These are phyloP conservation scores for Drosophila albomicans DNA, from an alignment of 1,140 invertebrate species.

Conservation along the genomic window DNA sequence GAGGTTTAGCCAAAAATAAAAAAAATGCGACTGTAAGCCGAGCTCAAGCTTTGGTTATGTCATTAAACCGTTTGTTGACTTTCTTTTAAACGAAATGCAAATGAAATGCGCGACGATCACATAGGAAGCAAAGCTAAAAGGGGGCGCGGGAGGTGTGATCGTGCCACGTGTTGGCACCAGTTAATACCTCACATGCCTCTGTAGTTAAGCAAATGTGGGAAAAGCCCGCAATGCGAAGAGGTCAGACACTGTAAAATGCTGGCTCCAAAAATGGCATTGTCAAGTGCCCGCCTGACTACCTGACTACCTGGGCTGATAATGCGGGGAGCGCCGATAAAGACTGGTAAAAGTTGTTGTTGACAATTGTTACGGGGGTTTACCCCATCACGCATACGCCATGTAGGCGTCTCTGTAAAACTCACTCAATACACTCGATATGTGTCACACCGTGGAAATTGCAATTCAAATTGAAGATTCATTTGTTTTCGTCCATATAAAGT, in stretches of 20 bases:
- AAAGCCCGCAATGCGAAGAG: slow-evolving; percentile 42
- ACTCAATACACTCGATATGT: slow-evolving; percentile 14
- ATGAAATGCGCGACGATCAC: slow-evolving; percentile 48
- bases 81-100: slow-evolving; percentile 73
- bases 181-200: slow-evolving; percentile 1
- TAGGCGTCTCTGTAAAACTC: slow-evolving; percentile 3
- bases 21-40: slow-evolving; percentile 21
- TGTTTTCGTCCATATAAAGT: slow-evolving; percentile 12
- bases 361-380: slow-evolving; percentile 44
- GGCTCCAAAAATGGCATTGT: slow-evolving; percentile 34
- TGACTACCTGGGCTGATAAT: slow-evolving; percentile 17
- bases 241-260: slow-evolving; percentile 36
- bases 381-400: slow-evolving; percentile 26
- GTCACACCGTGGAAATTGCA: slow-evolving; percentile 35
- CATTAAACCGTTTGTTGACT: slow-evolving; percentile 73
- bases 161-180: slow-evolving; percentile 37
- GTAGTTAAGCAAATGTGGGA: slow-evolving; percentile 13
- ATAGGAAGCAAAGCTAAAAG: slow-evolving; percentile 11
- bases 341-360: slow-evolving; percentile 54
- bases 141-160: slow-evolving; percentile 3
- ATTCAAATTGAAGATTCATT: slow-evolving; percentile 16
- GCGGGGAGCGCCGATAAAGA: slow-evolving; percentile 27
- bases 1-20: slow-evolving; percentile 19
- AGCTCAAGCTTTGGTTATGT: slow-evolving; percentile 56
- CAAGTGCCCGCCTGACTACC: slow-evolving; percentile 10